phyloP scores from a whole-genome alignment of 2,888 invertebrate species.

The Sympetrum striolatum region DNA sequence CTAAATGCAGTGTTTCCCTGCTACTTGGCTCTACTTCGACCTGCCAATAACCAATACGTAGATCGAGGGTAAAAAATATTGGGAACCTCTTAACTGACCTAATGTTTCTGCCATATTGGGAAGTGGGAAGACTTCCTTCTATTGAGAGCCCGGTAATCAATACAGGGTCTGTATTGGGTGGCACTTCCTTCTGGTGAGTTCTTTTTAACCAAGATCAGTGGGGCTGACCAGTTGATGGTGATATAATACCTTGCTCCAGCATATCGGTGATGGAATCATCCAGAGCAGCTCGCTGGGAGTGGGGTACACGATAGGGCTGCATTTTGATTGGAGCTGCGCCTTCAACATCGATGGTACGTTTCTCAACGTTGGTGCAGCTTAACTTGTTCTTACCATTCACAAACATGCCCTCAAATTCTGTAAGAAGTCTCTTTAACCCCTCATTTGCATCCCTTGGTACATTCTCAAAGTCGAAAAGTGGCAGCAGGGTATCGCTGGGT shows the following conservation, averaged over 20 bases:
- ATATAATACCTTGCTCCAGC: neutral
- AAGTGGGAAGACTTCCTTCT: no score
- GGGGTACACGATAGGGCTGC: neutral
- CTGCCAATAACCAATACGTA: no score
- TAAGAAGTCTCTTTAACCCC: neutral
- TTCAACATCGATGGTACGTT: neutral
- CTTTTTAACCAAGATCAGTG: neutral
- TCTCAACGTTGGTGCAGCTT: neutral
- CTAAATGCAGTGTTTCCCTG: no score
- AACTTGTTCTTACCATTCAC: neutral
- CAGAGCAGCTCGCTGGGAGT: neutral
- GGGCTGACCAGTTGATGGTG: neutral
- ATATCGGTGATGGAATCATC: neutral
- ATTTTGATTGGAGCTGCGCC: neutral
- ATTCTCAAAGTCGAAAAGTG: neutral
- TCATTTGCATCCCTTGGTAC: neutral
- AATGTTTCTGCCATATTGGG: no score
- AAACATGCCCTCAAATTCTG: neutral
- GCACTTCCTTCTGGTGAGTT: neutral
- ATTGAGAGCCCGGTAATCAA: no score
- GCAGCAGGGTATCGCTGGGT: no score
- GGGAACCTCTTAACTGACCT: no score
- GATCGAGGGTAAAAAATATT: no score
- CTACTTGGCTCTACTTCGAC: no score
- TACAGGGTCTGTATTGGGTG: neutral